phyloP scores from a whole-genome alignment of 2,888 invertebrate species.

The Tanytarsus gracilentus region DNA sequence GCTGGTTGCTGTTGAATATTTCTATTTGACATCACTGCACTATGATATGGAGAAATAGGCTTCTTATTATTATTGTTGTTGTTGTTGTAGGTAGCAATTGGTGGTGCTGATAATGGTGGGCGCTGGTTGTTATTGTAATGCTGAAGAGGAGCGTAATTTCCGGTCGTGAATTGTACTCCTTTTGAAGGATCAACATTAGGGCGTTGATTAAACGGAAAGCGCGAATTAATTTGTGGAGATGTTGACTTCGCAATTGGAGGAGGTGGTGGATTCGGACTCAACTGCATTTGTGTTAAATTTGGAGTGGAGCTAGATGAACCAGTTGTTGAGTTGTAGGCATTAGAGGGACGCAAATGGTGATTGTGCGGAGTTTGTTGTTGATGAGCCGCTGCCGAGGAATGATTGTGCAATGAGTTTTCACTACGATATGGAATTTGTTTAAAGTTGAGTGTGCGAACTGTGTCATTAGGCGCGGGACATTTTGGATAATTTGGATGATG shows the following conservation, averaged over 20 bases:
- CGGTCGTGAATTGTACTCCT: too few relatives aligned
- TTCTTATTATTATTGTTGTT: constrained; percentile 1
- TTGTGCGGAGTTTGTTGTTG: too few relatives aligned
- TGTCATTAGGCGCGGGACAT: neutral
- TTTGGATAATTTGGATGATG: constrained; percentile 6
- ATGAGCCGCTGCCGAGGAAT: too few relatives aligned
- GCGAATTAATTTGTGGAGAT: neutral
- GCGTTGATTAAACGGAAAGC: constrained; percentile 7
- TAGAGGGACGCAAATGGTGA: constrained; percentile 23
- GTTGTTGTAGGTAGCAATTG: constrained; percentile 7
- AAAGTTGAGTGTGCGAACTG: too few relatives aligned
- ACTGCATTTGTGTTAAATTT: constrained; percentile 9
- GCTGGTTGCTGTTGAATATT: neutral
- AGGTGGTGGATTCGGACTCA: constrained; percentile 18
- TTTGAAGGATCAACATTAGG: too few relatives aligned
- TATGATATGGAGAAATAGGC: constrained; percentile 8
- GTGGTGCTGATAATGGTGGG: constrained; percentile 17
- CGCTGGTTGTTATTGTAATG: neutral
- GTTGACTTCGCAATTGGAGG: neutral
- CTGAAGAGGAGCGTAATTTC: too few relatives aligned
- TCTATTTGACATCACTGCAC: too few relatives aligned
- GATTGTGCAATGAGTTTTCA: too few relatives aligned
- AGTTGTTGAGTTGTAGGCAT: constrained; percentile 4
- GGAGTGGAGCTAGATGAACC: constrained; percentile 16
- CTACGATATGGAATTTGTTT: too few relatives aligned